A percentile compares a stretch with the other conserved stretches of the same genome.
These are phyloP conservation scores for Dynastes hyllus DNA, from an alignment of 2,888 invertebrate genomes.

Conservation along the genomic window DNA sequence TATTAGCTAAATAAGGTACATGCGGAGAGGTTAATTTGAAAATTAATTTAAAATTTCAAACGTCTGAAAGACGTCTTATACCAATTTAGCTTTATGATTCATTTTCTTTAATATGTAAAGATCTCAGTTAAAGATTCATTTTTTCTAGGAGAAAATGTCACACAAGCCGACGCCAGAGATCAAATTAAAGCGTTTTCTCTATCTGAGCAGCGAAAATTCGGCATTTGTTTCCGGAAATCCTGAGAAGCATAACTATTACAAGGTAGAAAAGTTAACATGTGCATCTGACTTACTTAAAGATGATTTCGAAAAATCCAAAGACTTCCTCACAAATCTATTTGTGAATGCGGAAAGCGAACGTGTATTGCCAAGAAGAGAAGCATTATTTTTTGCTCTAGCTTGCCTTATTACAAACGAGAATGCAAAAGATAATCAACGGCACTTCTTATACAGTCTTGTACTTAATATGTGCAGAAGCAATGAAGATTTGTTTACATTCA, in stretches of 20 bases:
- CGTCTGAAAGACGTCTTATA: not conserved
- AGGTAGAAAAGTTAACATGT: constrained; percentile 51
- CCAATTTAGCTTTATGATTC: constrained; percentile 20
- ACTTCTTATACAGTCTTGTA: constrained; percentile 55
- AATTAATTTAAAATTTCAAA: too few relatives aligned
- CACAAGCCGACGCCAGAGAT: constrained; percentile 57
- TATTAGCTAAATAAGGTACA: too few relatives aligned
- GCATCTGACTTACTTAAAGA: constrained; percentile 23
- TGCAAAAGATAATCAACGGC: constrained; percentile 32
- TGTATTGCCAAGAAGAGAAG: constrained; percentile 59
- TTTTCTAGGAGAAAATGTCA: constrained; percentile 42
- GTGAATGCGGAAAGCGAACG: constrained; percentile 59
- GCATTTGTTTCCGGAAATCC: constrained; percentile 63
- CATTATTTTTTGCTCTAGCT: constrained; percentile 62
- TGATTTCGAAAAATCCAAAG: not conserved
- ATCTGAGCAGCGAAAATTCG: constrained; percentile 59
- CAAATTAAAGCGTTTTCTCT: constrained; percentile 63
- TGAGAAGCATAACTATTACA: constrained; percentile 58
- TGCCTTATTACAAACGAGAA: constrained; percentile 28
- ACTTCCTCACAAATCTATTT: constrained; percentile 57
- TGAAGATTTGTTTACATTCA: constrained; percentile 70
- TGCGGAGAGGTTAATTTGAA: too few relatives aligned
- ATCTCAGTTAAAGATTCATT: not conserved
- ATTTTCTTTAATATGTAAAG: constrained; percentile 13
- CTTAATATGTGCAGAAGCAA: constrained; percentile 76